Evolutionary conservation across 1,140 invertebrate species (phyloP), one percentile per base, ranked within the genome.

Genomic region (Episyrphus balteatus): DNA sequence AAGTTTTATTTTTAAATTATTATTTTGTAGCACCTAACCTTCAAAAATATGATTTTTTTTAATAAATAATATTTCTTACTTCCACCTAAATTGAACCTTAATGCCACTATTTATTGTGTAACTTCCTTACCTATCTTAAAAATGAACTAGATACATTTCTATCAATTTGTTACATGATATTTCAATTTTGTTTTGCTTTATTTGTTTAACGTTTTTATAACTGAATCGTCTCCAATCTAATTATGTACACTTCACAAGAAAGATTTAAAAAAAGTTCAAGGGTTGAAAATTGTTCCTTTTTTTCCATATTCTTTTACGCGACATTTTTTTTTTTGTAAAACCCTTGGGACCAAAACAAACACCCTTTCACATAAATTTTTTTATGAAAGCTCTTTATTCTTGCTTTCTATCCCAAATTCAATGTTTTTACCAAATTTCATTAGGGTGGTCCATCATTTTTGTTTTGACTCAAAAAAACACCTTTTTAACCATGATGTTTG

Each of bases 1-100:
- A 64, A 62, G 63, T 66, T 56, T 19, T 39, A 19, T 5, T 54
- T 49, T 50, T 46, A 39, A 48, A 51, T 61, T 52, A 19, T 21
- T 43, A 41, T 44, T 48, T 50, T 52, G 44, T 30, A 40, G 30
- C 5, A 30, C 32, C 37, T 39, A 34, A 42, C 30, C 45, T 49
- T 42, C 39, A 33, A 37, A 32, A 32, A 32, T 18, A 42, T 46
- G 54, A 46, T 48, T 49, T 50, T 55, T 56, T 51, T 51, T 54
- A 54, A 55, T 58, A 48, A 58, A 55, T 50, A 61, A 50, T 44
- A 31, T 42, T 46, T 45, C 42, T 52, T 43, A 52, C 49, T 46
- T 46, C 47, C 18, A 44, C 42, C 18, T 46, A 18, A 40, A 42
- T 49, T 43, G 5, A 46, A 31, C 15, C 37, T 17, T 44, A 53